Base-by-base conservation (phyloP, 1,140 invertebrate genomes). In the Drosophila burlai region DNA sequence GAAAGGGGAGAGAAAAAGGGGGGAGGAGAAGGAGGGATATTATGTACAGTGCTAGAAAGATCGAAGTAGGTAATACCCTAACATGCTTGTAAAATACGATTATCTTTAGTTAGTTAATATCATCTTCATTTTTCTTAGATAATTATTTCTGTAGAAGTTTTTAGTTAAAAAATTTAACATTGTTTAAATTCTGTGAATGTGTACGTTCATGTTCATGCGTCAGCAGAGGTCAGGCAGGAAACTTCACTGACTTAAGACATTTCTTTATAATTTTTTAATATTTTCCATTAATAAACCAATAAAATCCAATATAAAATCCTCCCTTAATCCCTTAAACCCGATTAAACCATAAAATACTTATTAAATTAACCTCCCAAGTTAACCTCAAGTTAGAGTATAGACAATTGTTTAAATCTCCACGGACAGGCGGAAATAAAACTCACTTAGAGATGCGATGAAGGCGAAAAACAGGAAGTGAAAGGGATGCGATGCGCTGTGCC, bases 401-500 rank as follows among this genome's bases (percentile, higher is more conserved):
- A 80, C 60, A 79, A 79, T 71, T 43, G 43, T 21, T 26, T 29
- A 71, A 79, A 46, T 40, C 65, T 72, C 65, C 60, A 60, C 58
- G 46, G 55, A 11, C 58, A 54, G 60, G 29, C 66, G 45, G 49
- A 76, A 66, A 57, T 64, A 50, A 73, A 40, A 73, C 46, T 52
- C 38, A 47, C 54, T 50, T 72, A 52, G 55, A 52, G 66, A 34
- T 49, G 47, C 58, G 36, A 47, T 68, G 43, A 40, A 42, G 42
- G 38, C 65, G 52, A 34, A 42, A 34, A 42, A 38, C 54, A 79
- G 76, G 66, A 72, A 64, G 49, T 40, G 7, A 54, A 68, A 24
- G 64, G 38, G 50, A 57, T 67, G 66, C 31, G 42, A 55, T 67
- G 67, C 62, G 62, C 34, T 71, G 66, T 62, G 69, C 74, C 80